A percentile compares a stretch with the other conserved stretches of the same genome.
Conservation (phyloP, 2,113 vertebrate species). For the Chloroceryle aenea region DNA sequence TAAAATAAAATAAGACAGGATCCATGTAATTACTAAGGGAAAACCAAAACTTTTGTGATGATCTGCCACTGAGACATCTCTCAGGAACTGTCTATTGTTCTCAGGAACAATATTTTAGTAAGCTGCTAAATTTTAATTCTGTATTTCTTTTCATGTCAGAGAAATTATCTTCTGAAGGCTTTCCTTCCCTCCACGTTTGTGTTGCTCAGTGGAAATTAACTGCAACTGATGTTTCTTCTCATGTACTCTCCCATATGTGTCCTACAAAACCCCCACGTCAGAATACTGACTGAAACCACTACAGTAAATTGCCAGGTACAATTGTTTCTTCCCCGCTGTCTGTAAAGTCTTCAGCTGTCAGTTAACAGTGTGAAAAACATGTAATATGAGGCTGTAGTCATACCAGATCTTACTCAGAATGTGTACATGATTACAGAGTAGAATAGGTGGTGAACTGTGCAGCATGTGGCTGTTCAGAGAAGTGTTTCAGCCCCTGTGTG, state of each 20-base stretch:
- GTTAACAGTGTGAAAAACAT: not conserved
- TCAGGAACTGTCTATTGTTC: not conserved
- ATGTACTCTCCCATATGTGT: not conserved
- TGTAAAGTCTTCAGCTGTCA: not conserved
- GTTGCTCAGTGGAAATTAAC: not conserved
- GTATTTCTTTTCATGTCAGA: not conserved
- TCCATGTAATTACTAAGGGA: not conserved
- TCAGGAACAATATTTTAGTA: not conserved
- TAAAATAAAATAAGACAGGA: not conserved
- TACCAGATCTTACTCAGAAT: not conserved
- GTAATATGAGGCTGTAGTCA: not conserved
- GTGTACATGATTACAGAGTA: not conserved
- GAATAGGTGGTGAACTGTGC: not conserved
- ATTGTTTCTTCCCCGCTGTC: not conserved
- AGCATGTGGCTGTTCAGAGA: not conserved
- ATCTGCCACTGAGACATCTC: not conserved
- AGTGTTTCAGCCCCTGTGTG: not conserved
- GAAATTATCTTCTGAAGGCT: not conserved
- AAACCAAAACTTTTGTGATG: not conserved
- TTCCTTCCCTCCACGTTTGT: not conserved
- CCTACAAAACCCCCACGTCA: rapidly evolving
- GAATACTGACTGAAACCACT: not conserved
- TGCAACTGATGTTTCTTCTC: not conserved
- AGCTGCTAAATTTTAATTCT: not conserved
- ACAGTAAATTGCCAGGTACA: not conserved